These are phyloP conservation scores for Pogonomyrmex californicus DNA, from an alignment of 1,140 invertebrate genomes.

Conservation along the genomic window DNA sequence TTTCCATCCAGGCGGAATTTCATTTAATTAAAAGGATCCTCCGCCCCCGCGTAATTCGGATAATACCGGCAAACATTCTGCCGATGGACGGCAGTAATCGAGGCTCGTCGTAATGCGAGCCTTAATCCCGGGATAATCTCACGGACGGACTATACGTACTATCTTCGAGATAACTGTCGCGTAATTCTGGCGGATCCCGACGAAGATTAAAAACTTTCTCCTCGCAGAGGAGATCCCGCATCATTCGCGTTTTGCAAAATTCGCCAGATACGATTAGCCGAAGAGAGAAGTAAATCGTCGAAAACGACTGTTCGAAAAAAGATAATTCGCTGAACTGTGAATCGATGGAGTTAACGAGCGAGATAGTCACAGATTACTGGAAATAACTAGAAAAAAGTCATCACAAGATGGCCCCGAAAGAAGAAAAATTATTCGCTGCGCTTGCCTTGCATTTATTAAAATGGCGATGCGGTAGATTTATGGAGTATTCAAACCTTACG, in stretches of 20 bases:
- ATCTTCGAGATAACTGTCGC: constrained; percentile 50
- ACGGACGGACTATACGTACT: constrained; percentile 27
- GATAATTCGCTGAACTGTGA: not conserved
- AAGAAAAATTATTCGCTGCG: constrained; percentile 20
- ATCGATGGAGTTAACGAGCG: not conserved
- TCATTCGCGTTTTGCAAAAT: constrained; percentile 17
- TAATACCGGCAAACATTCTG: constrained; percentile 62
- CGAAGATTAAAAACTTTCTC: constrained; percentile 57
- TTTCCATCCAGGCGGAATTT: constrained; percentile 49
- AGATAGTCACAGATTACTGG: not conserved
- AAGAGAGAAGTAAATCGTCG: not conserved
- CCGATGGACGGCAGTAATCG: constrained; percentile 63
- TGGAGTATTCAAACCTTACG: not conserved
- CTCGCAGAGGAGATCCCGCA: not conserved
- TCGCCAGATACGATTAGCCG: constrained; percentile 1
- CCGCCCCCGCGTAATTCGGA: constrained; percentile 42
- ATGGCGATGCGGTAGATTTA: constrained; percentile 12
- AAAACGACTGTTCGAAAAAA: not conserved
- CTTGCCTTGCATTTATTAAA: constrained; percentile 5
- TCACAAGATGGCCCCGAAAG: not conserved
- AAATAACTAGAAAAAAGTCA: constrained; percentile 9
- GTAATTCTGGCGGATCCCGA: constrained; percentile 27
- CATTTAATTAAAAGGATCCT: constrained; percentile 61
- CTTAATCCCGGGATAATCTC: constrained; percentile 61
- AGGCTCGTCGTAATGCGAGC: constrained; percentile 54